phyloP scores from a whole-genome alignment of 2,113 vertebrate species.

The Maccullochella peelii region DNA sequence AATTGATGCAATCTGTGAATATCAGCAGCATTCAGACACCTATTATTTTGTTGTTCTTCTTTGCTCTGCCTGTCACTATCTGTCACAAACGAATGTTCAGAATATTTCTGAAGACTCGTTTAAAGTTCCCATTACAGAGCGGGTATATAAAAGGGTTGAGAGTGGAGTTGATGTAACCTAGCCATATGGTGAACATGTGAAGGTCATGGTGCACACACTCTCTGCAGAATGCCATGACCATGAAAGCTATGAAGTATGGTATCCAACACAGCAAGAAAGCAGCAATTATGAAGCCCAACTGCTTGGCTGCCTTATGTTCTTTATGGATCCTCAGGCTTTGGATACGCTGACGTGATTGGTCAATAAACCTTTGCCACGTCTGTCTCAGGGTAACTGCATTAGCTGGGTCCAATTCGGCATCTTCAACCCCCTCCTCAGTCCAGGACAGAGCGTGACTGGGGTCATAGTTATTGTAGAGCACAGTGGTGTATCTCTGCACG shows the following conservation, averaged over 20 bases:
- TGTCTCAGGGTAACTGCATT: slow-evolving; percentile 84
- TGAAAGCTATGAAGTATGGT: slow-evolving; percentile 94
- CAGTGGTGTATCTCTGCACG: slow-evolving; percentile 79
- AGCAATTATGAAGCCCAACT: slow-evolving; percentile 93
- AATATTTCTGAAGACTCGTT: slow-evolving; percentile 93
- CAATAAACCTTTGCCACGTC: slow-evolving; percentile 88
- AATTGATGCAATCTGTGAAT: background rate
- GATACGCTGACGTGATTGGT: slow-evolving; percentile 82
- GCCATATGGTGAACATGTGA: slow-evolving; percentile 95
- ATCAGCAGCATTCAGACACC: slow-evolving; percentile 17
- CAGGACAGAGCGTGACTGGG: slow-evolving; percentile 69
- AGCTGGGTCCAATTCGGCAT: slow-evolving; percentile 60
- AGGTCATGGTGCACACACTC: slow-evolving; percentile 83
- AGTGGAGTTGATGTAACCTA: slow-evolving; percentile 96
- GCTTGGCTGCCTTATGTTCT: slow-evolving; percentile 93
- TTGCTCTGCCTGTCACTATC: background rate
- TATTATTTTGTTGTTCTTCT: background rate
- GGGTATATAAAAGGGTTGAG: slow-evolving; percentile 97
- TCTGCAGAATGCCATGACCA: slow-evolving; percentile 91
- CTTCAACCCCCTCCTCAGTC: slow-evolving; percentile 64
- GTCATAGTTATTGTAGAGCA: slow-evolving; percentile 62
- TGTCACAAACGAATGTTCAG: slow-evolving; percentile 79
- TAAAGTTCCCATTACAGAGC: slow-evolving; percentile 95
- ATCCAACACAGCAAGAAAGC: slow-evolving; percentile 96
- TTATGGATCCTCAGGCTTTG: slow-evolving; percentile 86